A percentile compares a stretch with the other conserved stretches of the same genome.
These are phyloP conservation scores for Coelinius sp. DNA, from an alignment of 2,888 invertebrate species.

Conservation along the genomic window DNA sequence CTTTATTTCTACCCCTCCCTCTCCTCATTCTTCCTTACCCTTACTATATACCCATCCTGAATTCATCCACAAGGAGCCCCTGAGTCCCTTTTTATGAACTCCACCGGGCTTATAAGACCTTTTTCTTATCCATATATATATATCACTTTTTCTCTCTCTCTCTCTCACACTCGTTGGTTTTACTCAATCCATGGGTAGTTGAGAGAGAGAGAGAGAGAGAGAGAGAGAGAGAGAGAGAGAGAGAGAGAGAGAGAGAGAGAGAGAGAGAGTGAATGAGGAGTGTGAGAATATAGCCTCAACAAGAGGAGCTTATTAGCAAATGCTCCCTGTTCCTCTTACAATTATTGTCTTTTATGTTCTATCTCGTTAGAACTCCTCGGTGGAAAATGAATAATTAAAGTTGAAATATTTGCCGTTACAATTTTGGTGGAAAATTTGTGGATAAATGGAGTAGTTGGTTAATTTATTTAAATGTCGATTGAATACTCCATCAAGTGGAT, in stretches of 20 bases:
- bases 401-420: conserved; percentile 20
- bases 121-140: conserved; percentile 16
- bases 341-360: conserved; percentile 35
- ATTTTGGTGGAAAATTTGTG: neutral
- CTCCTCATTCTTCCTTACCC: neutral
- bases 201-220: neutral
- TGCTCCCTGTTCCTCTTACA: conserved; percentile 33
- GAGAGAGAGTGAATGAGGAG: neutral
- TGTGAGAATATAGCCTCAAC: conserved; percentile 5
- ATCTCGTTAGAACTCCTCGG: conserved; percentile 19
- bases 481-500: neutral
- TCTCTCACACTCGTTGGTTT: conserved; percentile 6
- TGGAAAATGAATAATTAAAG: conserved; percentile 23
- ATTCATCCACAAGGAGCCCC: conserved; percentile 37
- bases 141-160: too few species aligned
- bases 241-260: neutral
- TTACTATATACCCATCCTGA: conserved; percentile 4
- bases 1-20: conserved; percentile 37
- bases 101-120: conserved; percentile 25
- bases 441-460: neutral
- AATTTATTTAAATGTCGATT: conserved; percentile 6
- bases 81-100: conserved; percentile 23
- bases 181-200: conserved; percentile 2
- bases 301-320: conserved; percentile 38
- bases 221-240: neutral